A percentile compares a stretch with the other conserved stretches of the same genome.
These are phyloP conservation scores for Lampris incognitus DNA, from an alignment of 2,113 vertebrate genomes.

Conservation along the genomic window DNA sequence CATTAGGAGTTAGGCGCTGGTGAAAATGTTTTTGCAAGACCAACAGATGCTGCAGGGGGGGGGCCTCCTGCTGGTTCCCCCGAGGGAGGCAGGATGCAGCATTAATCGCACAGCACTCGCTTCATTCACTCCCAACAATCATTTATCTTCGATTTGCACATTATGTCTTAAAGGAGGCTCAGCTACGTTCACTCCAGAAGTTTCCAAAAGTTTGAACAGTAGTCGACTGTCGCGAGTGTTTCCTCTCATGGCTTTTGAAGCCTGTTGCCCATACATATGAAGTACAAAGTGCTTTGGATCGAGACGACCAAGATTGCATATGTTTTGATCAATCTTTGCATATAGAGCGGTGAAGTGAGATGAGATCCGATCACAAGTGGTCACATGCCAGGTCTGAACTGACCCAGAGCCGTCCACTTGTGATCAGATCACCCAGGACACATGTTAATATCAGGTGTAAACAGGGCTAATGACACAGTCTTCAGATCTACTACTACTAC, in stretches of 20 bases:
- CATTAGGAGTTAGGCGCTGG: conserved; percentile 14
- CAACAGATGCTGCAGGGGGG: conserved; percentile 38
- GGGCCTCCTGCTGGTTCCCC: conserved; percentile 38
- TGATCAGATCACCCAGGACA: no score
- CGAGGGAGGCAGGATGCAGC: conserved; percentile 15
- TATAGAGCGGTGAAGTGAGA: no score
- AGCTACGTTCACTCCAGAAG: conserved; percentile 47
- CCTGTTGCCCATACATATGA: conserved; percentile 40
- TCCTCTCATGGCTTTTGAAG: conserved; percentile 16
- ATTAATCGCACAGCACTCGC: conserved; percentile 40
- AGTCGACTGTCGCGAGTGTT: conserved; percentile 4
- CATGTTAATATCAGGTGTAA: no score
- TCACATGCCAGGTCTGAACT: no score
- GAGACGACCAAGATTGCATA: background rate
- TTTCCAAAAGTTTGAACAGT: conserved; percentile 25
- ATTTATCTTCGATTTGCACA: conserved; percentile 49
- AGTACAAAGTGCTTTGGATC: conserved; percentile 23
- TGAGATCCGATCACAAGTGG: no score
- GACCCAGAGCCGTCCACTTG: no score
- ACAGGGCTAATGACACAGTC: no score
- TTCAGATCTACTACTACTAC: no score
- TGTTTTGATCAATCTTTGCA: no score
- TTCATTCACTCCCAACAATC: conserved; percentile 44
- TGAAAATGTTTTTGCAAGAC: conserved; percentile 35
- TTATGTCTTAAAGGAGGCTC: conserved; percentile 40